Conservation (phyloP, 2,888 invertebrate genomes). For the Epistrophe grossulariae region DNA sequence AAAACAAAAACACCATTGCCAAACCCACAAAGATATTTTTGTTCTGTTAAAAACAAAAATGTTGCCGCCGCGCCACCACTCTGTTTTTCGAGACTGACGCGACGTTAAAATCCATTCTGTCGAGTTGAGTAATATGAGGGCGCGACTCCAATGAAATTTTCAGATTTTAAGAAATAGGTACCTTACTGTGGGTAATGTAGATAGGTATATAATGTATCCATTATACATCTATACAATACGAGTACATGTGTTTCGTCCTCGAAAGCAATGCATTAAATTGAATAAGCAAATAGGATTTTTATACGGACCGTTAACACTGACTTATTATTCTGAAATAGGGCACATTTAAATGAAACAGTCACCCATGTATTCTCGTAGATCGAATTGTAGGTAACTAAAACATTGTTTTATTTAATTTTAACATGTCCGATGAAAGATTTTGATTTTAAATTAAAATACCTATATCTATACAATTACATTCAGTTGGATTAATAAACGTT, state of each 20-base stretch:
- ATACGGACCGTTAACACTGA: slow-evolving; percentile 62
- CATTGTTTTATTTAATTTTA: no score
- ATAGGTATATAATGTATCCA: no score
- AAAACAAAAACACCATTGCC: slow-evolving; percentile 14
- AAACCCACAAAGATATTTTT: slow-evolving; percentile 16
- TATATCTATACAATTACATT: no score
- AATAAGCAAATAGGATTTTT: slow-evolving; percentile 56
- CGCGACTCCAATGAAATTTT: slow-evolving; percentile 68
- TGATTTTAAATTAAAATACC: no score
- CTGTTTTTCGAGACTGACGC: neutral
- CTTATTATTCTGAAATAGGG: slow-evolving; percentile 56
- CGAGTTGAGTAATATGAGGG: slow-evolving; percentile 62
- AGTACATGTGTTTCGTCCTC: slow-evolving; percentile 17
- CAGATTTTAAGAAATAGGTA: slow-evolving; percentile 34
- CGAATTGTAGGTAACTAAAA: slow-evolving; percentile 9
- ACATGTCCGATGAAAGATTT: no score
- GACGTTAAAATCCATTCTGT: slow-evolving; percentile 52
- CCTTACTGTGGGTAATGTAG: neutral
- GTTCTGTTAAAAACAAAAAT: neutral
- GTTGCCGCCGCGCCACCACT: slow-evolving; percentile 4
- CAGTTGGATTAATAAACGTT: no score
- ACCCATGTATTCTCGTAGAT: neutral
- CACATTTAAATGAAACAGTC: slow-evolving; percentile 30
- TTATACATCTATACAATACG: neutral
- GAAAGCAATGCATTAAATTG: slow-evolving; percentile 23